These are phyloP conservation scores for Trachemys scripta DNA, from an alignment of 2,113 vertebrate species.

Conservation along the genomic window DNA sequence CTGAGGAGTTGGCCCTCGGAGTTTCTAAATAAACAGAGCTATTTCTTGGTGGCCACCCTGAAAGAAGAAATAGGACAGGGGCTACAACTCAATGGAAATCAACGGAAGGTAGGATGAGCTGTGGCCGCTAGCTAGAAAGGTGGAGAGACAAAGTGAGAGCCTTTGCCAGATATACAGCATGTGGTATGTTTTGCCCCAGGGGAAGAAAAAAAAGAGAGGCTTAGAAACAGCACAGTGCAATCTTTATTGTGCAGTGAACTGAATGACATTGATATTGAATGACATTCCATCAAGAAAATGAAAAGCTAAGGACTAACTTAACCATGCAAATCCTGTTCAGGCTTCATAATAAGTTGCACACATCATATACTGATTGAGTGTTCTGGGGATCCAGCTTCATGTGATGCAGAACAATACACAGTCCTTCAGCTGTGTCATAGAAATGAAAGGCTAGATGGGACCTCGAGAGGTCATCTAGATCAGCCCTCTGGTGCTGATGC, in stretches of 20 bases:
- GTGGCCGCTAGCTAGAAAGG: constrained; percentile 22
- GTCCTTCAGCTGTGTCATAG: neutral
- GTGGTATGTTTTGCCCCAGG: constrained; percentile 48
- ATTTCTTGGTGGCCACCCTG: neutral
- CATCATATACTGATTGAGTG: neutral
- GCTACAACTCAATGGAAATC: constrained; percentile 33
- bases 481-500: neutral
- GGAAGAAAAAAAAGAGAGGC: constrained; percentile 33
- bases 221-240: constrained; percentile 13
- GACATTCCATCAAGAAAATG: constrained; percentile 43
- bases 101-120: constrained; percentile 49
- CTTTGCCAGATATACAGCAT: constrained; percentile 46
- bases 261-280: constrained; percentile 43
- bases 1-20: neutral
- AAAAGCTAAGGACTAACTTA: neutral
- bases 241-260: constrained; percentile 60
- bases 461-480: neutral
- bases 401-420: neutral
- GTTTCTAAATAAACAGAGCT: constrained; percentile 30
- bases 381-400: neutral
- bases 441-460: neutral
- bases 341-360: neutral
- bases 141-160: constrained; percentile 9
- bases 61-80: neutral
- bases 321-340: neutral